phyloP scores from a whole-genome alignment of 2,113 vertebrate genomes.

The Dipodomys merriami region DNA sequence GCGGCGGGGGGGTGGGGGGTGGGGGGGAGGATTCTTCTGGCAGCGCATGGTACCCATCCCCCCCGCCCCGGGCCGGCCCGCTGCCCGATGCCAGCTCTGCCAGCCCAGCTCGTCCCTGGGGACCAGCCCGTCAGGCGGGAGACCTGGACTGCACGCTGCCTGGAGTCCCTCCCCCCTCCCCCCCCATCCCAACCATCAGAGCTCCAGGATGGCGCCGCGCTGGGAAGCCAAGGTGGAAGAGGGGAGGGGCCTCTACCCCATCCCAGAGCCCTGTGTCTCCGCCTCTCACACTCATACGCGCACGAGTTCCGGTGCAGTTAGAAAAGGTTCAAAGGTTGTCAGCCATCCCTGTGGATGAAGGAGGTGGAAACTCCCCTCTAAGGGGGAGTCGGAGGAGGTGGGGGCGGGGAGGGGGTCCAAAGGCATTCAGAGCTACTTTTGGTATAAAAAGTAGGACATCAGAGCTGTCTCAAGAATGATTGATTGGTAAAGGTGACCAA shows the following conservation, averaged over 20 bases:
- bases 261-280: neutral
- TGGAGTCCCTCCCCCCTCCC: too few relatives aligned
- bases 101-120: too few relatives aligned
- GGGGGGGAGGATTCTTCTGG: too few relatives aligned
- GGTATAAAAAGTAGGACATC: neutral
- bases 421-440: neutral
- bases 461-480: neutral
- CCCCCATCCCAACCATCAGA: neutral
- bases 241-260: neutral
- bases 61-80: neutral
- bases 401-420: neutral
- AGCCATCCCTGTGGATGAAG: neutral
- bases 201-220: neutral
- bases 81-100: too few relatives aligned
- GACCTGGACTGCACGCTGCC: too few relatives aligned
- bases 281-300: too few relatives aligned
- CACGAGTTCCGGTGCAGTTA: neutral
- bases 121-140: too few relatives aligned
- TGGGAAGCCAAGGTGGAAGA: neutral
- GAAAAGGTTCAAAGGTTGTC: neutral
- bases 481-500: neutral
- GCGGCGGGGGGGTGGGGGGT: neutral
- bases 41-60: too few relatives aligned
- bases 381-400: neutral
- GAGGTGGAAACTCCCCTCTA: accelerated